Percentiles rank a stretch among this genome's conserved stretches.
Conservation (phyloP, 2,888 invertebrate genomes). For the Dicyrtomina minuta region DNA sequence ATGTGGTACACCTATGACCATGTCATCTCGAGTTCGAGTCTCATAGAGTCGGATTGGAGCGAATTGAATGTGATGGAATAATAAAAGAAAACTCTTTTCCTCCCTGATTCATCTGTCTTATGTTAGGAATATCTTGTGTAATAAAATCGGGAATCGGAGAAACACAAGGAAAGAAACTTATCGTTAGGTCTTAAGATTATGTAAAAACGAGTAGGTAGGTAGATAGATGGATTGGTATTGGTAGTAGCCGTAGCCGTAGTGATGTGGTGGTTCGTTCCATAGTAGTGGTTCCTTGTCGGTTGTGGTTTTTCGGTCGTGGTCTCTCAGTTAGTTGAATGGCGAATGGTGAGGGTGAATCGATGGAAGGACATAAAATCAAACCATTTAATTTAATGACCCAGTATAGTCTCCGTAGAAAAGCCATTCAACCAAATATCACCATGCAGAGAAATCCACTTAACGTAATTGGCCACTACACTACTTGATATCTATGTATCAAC, state of each 20-base stretch:
- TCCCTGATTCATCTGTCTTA: no score
- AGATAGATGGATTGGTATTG: slow-evolving; percentile 2
- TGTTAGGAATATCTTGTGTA: no score
- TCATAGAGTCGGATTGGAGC: no score
- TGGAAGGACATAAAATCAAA: slow-evolving; percentile 30
- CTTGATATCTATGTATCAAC: no score
- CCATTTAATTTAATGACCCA: slow-evolving; percentile 31
- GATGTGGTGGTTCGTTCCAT: neutral
- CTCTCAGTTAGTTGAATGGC: neutral
- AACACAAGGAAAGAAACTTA: no score
- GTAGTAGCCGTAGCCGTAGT: neutral
- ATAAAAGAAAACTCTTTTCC: no score
- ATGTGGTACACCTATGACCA: no score
- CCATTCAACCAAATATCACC: slow-evolving; percentile 14
- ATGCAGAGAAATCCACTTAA: slow-evolving; percentile 17
- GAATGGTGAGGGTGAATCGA: slow-evolving; percentile 19
- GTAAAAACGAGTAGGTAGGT: no score
- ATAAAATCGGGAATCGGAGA: no score
- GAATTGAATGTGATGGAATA: no score
- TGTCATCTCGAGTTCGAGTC: no score
- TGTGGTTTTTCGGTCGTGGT: neutral
- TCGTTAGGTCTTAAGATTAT: no score
- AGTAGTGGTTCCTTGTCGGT: neutral
- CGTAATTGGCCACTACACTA: slow-evolving; percentile 18
- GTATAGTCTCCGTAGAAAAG: slow-evolving; percentile 18